A percentile compares a stretch with the other conserved stretches of the same genome.
phyloP scores from a whole-genome alignment of 2,113 vertebrate species.

The Xiphophorus couchianus region DNA sequence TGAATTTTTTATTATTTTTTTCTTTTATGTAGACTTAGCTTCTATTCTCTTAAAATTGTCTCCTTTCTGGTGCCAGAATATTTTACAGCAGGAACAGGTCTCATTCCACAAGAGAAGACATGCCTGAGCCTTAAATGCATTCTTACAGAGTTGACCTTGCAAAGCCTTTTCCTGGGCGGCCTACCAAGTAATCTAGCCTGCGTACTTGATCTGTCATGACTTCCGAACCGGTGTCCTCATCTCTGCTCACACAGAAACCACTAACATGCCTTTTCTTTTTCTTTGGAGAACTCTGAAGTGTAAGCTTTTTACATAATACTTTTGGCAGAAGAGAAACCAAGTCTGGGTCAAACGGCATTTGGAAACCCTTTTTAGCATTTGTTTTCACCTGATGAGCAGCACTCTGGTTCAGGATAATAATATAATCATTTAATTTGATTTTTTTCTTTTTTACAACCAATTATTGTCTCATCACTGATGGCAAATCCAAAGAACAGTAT shows the following conservation, averaged over 20 bases:
- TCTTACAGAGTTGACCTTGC: slow-evolving; percentile 54
- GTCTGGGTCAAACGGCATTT: slow-evolving; percentile 36
- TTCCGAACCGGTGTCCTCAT: slow-evolving; percentile 34
- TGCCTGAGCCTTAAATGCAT: slow-evolving; percentile 78
- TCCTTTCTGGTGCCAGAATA: slow-evolving; percentile 60
- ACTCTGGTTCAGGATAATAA: slow-evolving; percentile 16
- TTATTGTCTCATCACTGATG: slow-evolving; percentile 5
- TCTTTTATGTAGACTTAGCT: slow-evolving; percentile 26
- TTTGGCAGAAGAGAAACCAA: slow-evolving; percentile 44
- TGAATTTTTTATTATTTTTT: slow-evolving; percentile 5
- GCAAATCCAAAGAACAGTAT: slow-evolving; percentile 29
- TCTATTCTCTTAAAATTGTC: slow-evolving; percentile 37
- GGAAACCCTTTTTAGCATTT: slow-evolving; percentile 27
- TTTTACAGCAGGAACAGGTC: slow-evolving; percentile 63
- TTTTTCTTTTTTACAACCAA: slow-evolving; percentile 8
- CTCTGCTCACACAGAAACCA: slow-evolving; percentile 68
- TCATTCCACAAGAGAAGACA: slow-evolving; percentile 73
- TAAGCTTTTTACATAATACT: slow-evolving; percentile 30
- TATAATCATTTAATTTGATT: background rate
- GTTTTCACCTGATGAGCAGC: slow-evolving; percentile 27
- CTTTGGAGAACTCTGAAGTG: slow-evolving; percentile 47
- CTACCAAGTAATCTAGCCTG: slow-evolving; percentile 57
- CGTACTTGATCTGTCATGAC: slow-evolving; percentile 44
- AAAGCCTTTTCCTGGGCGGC: slow-evolving; percentile 56
- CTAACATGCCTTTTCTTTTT: slow-evolving; percentile 49